phyloP scores from a whole-genome alignment of 2,797 vertebrate species.

The Manis pentadactyla region DNA sequence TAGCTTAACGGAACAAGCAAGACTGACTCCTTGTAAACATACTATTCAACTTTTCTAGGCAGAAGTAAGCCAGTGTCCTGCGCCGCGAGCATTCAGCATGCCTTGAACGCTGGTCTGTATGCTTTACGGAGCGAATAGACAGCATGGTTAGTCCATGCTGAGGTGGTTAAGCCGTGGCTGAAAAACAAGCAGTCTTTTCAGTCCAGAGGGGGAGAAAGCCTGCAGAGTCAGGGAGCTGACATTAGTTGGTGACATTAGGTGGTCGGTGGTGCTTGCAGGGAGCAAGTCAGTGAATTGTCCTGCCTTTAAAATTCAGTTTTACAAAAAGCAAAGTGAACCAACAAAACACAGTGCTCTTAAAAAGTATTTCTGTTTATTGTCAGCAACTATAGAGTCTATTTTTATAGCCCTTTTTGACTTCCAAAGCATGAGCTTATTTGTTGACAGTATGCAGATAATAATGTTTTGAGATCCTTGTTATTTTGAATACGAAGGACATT shows the following conservation, averaged over 20 bases:
- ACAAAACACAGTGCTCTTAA: not conserved
- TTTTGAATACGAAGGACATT: not conserved
- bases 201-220: not conserved
- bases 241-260: not conserved
- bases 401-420: not conserved
- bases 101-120: not conserved
- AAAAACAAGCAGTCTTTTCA: not conserved
- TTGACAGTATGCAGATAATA: not conserved
- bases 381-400: not conserved
- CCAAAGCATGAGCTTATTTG: not conserved
- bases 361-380: not conserved
- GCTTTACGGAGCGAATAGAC: too few species aligned
- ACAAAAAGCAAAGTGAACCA: not conserved
- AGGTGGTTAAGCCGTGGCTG: not conserved
- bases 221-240: not conserved
- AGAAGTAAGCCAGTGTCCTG: not conserved
- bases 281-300: not conserved
- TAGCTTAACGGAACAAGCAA: not conserved
- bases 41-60: not conserved
- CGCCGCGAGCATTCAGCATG: accelerated
- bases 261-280: not conserved
- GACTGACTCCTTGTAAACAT: not conserved
- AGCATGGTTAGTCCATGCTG: too few species aligned
- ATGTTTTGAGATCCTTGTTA: not conserved
- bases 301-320: not conserved